phyloP scores from a whole-genome alignment of 1,140 invertebrate genomes.

The Bombus pyrosoma region DNA sequence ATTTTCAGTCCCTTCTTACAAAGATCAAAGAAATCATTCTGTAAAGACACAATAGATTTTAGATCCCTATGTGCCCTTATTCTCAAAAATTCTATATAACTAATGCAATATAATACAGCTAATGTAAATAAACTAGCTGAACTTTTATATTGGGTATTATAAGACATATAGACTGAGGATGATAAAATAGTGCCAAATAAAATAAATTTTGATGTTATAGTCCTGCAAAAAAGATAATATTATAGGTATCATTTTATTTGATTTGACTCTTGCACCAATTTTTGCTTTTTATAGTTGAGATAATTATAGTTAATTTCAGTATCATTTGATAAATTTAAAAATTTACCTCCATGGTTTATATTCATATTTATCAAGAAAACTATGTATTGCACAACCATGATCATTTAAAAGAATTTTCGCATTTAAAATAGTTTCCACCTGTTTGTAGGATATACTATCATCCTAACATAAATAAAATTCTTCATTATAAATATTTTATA shows the following conservation, averaged over 20 bases:
- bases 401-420: constrained; percentile 75
- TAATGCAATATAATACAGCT: constrained; percentile 48
- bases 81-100: constrained; percentile 59
- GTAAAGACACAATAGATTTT: constrained; percentile 64
- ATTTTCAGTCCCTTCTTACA: constrained; percentile 75
- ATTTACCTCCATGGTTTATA: constrained; percentile 64
- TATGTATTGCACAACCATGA: constrained; percentile 71
- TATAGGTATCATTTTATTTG: not conserved
- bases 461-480: constrained; percentile 58
- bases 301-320: not conserved
- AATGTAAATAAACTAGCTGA: constrained; percentile 50
- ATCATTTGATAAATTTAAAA: constrained; percentile 1
- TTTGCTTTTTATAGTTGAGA: constrained; percentile 27
- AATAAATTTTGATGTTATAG: constrained; percentile 55
- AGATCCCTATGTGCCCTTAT: constrained; percentile 60
- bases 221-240: constrained; percentile 56
- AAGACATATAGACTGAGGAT: constrained; percentile 44
- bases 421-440: constrained; percentile 71
- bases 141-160: constrained; percentile 48
- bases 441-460: constrained; percentile 54
- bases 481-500: constrained; percentile 10
- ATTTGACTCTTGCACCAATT: not conserved
- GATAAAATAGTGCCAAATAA: constrained; percentile 58
- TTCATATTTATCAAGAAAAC: constrained; percentile 58
- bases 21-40: constrained; percentile 72